Percentiles rank a stretch among this genome's conserved stretches.
Conservation (phyloP, 2,797 vertebrate species). For the Squalus acanthias region DNA sequence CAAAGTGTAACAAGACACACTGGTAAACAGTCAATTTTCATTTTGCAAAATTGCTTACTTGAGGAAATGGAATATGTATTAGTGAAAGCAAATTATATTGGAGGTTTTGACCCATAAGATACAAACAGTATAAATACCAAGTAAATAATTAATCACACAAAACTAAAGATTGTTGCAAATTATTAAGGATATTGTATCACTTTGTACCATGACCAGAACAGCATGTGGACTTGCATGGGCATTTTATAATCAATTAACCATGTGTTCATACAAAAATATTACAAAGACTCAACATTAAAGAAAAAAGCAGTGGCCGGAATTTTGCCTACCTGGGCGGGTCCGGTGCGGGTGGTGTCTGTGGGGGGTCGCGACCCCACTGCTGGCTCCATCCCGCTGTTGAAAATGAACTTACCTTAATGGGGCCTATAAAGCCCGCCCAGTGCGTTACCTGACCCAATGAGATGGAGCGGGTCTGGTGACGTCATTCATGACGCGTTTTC, state of each 20-base stretch:
- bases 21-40: neutral
- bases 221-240: neutral
- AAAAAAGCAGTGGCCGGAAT: neutral
- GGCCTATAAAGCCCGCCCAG: no score
- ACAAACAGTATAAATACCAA: neutral
- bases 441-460: no score
- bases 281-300: neutral
- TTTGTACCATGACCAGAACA: neutral
- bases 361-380: no score
- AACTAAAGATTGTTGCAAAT: neutral
- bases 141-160: neutral
- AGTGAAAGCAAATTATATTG: neutral
- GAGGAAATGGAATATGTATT: neutral
- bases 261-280: constrained; percentile 2
- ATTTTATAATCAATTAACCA: neutral
- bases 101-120: neutral
- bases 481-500: no score
- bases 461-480: no score
- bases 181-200: neutral
- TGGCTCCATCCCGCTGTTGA: no score
- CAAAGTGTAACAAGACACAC: neutral
- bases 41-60: neutral
- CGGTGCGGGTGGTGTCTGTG: no score
- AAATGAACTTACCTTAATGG: no score
- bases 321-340: no score